phyloP scores from a whole-genome alignment of 2,888 invertebrate genomes.

The Oxycera nigricornis region DNA sequence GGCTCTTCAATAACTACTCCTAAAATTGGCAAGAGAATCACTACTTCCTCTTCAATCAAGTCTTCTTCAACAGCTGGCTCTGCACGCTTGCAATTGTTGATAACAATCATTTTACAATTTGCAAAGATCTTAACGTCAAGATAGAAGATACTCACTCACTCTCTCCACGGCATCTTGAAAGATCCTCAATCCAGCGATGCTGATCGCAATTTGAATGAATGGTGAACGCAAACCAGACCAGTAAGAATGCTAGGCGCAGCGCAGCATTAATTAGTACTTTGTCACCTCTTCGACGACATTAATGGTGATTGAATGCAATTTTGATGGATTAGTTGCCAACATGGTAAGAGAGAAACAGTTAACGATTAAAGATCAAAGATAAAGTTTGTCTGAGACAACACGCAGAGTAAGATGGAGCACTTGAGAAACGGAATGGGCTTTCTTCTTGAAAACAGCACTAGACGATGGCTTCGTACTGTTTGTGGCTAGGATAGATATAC shows the following conservation, averaged over 20 bases:
- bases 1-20: background rate
- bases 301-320: conserved; percentile 25
- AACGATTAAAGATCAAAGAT: conserved; percentile 12
- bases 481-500: background rate
- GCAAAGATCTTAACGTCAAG: background rate
- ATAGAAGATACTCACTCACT: background rate
- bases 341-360: background rate
- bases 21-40: background rate
- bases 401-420: background rate
- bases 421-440: background rate
- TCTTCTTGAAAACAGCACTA: background rate
- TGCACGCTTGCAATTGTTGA: background rate
- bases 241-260: background rate
- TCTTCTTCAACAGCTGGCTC: background rate
- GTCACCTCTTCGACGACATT: conserved; percentile 28
- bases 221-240: background rate
- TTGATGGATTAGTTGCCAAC: conserved; percentile 26
- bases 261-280: conserved; percentile 31
- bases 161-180: background rate
- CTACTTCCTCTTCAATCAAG: background rate
- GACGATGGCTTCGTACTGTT: background rate
- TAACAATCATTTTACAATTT: background rate
- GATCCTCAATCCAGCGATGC: background rate
- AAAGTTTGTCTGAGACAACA: background rate
- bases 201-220: background rate